Evolutionary conservation across 2,113 vertebrate species (phyloP).

Genomic region (Thomomys bottae): DNA sequence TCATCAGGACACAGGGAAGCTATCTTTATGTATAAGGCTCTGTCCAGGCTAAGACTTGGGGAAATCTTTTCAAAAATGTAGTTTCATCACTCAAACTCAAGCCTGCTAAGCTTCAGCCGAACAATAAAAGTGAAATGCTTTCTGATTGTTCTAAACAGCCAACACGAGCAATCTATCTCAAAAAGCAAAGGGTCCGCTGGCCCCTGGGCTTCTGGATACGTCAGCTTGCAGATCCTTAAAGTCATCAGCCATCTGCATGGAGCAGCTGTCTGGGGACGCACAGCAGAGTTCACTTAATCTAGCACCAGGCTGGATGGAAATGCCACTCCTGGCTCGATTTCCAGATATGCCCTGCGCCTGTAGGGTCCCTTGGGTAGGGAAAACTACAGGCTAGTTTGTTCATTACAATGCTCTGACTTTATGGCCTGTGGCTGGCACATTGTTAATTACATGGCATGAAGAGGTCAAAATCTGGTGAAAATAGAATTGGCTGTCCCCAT

Average conservation of each 20-base stretch:
- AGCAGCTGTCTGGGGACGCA: conserved; percentile 63
- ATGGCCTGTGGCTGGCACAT: conserved; percentile 33
- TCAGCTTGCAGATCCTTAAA: conserved; percentile 41
- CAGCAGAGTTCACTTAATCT: conserved; percentile 61
- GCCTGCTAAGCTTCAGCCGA: not conserved
- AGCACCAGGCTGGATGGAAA: conserved; percentile 43
- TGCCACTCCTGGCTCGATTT: conserved; percentile 16
- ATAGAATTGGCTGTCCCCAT: not conserved
- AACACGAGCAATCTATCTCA: not conserved
- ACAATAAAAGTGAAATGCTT: conserved; percentile 43
- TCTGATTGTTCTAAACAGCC: conserved; percentile 31
- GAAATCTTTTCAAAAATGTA: conserved; percentile 24
- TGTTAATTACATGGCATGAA: conserved; percentile 51
- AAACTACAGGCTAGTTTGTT: not conserved
- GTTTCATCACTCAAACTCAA: conserved; percentile 26
- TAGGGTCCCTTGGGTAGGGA: not conserved
- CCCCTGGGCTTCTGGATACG: conserved; percentile 43
- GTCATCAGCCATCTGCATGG: conserved; percentile 58
- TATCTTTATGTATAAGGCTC: not conserved
- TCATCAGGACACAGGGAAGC: too few relatives aligned
- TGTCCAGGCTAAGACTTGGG: not conserved
- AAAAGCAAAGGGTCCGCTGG: conserved; percentile 47
- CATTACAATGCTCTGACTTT: not conserved
- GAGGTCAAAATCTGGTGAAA: conserved; percentile 38
- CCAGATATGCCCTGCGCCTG: fast-evolving